phyloP scores from a whole-genome alignment of 2,888 invertebrate genomes.

The Ophonus ardosiacus region DNA sequence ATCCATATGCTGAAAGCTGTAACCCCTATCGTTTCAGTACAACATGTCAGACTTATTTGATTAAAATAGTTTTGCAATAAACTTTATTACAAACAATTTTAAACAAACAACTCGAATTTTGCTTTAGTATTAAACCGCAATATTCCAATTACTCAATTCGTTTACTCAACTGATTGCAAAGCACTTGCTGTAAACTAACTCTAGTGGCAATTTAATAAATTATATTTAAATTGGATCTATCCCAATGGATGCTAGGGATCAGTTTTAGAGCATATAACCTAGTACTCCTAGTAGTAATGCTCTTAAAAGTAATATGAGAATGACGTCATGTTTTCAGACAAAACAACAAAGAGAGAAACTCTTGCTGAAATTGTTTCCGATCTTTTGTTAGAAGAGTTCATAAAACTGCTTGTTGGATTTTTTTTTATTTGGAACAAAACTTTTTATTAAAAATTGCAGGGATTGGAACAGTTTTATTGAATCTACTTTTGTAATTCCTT shows the following conservation, averaged over 20 bases:
- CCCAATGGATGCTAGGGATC: not conserved
- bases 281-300: not conserved
- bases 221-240: not conserved
- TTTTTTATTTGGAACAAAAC: constrained; percentile 14
- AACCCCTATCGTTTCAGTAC: too few species aligned
- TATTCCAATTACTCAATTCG: not conserved
- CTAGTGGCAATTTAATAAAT: constrained; percentile 11
- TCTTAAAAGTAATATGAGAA: not conserved
- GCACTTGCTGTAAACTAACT: not conserved
- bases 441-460: constrained; percentile 21
- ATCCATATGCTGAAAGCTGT: too few species aligned
- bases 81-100: not conserved
- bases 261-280: not conserved
- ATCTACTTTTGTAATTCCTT: not conserved
- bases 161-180: not conserved
- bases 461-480: constrained; percentile 22
- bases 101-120: not conserved
- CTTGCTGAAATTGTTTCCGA: constrained; percentile 14
- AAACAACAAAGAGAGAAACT: constrained; percentile 11
- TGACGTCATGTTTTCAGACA: not conserved
- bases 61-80: not conserved
- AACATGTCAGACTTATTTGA: not conserved
- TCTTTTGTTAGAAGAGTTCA: not conserved
- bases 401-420: not conserved
- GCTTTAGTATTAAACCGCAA: not conserved